These are phyloP conservation scores for Thereuonema tuberculata DNA, from an alignment of 1,140 invertebrate species.

Conservation along the genomic window DNA sequence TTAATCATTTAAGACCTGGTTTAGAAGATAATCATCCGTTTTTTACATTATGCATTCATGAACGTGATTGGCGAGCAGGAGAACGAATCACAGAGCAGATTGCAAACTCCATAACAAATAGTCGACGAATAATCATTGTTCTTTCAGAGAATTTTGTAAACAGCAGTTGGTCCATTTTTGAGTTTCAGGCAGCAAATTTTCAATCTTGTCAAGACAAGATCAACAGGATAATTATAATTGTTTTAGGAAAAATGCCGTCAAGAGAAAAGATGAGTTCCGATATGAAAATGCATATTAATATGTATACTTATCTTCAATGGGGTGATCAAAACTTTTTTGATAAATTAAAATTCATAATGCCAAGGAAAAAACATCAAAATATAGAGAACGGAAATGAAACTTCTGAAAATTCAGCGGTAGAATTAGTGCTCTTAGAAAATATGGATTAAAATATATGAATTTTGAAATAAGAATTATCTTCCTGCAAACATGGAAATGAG, in stretches of 20 bases:
- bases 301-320: constrained; percentile 80
- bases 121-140: constrained; percentile 74
- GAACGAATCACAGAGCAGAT: constrained; percentile 38
- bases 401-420: too few species aligned
- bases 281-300: constrained; percentile 78
- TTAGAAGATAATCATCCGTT: constrained; percentile 26
- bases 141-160: constrained; percentile 84
- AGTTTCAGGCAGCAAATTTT: constrained; percentile 82
- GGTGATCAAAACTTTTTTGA: constrained; percentile 89
- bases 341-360: constrained; percentile 75
- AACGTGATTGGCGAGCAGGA: not conserved
- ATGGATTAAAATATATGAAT: too few species aligned
- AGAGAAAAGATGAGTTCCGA: constrained; percentile 73
- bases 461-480: too few species aligned
- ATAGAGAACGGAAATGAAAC: too few species aligned
- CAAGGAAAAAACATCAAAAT: too few species aligned
- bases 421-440: too few species aligned
- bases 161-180: constrained; percentile 85
- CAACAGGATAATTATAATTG: constrained; percentile 66
- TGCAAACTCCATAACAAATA: constrained; percentile 76
- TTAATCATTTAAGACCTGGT: constrained; percentile 39
- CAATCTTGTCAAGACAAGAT: constrained; percentile 63
- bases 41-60: constrained; percentile 41
- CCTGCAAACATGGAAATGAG: too few species aligned
- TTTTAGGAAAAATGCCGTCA: constrained; percentile 50